Evolutionary conservation across 2,888 invertebrate genomes (phyloP), one percentile per base, ranked within the genome.

Genomic region (Antheraea assamensis): DNA sequence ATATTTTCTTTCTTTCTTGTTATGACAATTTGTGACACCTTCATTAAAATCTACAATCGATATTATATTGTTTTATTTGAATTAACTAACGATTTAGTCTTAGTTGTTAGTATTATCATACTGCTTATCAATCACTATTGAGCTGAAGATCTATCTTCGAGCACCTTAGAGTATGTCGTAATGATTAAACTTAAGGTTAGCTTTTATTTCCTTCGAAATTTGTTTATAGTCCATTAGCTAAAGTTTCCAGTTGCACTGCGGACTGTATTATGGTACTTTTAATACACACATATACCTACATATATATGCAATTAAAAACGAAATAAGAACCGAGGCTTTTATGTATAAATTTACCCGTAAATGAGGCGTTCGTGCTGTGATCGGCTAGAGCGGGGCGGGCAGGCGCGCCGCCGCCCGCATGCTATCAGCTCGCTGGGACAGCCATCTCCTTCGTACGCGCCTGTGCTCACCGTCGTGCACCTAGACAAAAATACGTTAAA

Each of bases 381-480:
- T 87, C 90, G 92, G 90, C 91, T 93, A 94, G 87, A 92, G 92
- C 87, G 91, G 92, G 91, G 93, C 93, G 93, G 94, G 91, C 91
- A 88, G 90, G 89, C 90, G 91, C 90, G 91, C 93, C 91, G 94
- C 92, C 92, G 93, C 91, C 91, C 91, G 93, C 92, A 93, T 94
- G 91, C 92, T 95, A 94, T 94, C 94, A 94, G 94, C 94, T 91
- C 92, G 90, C 85, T 86, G 89, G 86, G 85, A 90, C 90, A 82
- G 92, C 92, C 95, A 92, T 93, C 86, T 88, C 88, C 90, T 86
- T 87, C 86, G 85, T 87, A 82, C 88, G 86, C 86, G 88, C 90
- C 89, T 84, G 88, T 86, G 86, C 88, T 93, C 92, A 93, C 92
- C 92, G 87, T 85, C 88, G 86, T 87, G 90, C 90, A 87, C 92